Conservation (phyloP, 2,113 vertebrate genomes). For the Anthoscopus minutus region DNA sequence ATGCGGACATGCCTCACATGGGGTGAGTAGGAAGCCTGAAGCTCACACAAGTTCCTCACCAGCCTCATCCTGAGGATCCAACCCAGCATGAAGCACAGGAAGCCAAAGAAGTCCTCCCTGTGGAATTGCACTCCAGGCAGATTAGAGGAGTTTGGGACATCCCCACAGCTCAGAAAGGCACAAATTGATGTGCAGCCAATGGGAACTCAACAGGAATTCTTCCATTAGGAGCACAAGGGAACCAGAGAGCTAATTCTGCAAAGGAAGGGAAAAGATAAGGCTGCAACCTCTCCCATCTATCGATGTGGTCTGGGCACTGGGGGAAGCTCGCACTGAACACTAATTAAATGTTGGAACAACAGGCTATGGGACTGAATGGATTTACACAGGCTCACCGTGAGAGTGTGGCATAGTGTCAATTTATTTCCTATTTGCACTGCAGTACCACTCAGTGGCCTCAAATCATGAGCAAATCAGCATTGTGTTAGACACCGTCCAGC, state of each 20-base stretch:
- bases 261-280: background rate
- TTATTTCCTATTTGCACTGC: background rate
- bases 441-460: background rate
- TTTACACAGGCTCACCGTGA: background rate
- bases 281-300: background rate
- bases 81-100: background rate
- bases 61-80: background rate
- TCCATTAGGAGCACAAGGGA: background rate
- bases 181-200: fast-evolving
- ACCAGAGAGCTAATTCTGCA: background rate
- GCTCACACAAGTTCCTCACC: background rate
- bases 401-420: fast-evolving
- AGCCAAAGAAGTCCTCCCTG: background rate
- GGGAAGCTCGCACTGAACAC: background rate
- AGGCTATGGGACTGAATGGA: background rate
- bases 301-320: background rate
- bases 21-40: background rate
- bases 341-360: background rate
- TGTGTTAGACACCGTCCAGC: background rate
- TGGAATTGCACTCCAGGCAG: fast-evolving
- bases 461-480: background rate
- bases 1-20: background rate
- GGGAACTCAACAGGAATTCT: background rate
- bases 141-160: background rate
- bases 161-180: background rate